Base-by-base conservation (phyloP, 2,888 invertebrate genomes). In the Morinoia aosen region DNA sequence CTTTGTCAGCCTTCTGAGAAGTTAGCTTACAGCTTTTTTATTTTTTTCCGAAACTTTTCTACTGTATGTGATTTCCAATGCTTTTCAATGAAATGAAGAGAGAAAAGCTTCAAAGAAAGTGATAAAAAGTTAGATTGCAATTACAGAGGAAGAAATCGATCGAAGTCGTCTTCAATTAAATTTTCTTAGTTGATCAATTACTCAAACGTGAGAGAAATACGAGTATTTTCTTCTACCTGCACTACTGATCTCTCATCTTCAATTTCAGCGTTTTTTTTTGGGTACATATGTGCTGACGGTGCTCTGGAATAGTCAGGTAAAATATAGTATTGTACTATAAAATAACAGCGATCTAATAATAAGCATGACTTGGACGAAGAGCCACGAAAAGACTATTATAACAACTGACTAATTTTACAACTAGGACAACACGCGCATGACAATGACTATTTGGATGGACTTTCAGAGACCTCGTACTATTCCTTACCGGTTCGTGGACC, bases 391-490 rank as follows among this genome's bases (percentile, higher is more conserved):
- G 33, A 16, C 25, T 10, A 76, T 76, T 3, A 76, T 33, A 33
- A 16, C 8, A 90, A 90, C 3, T 40, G 14, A 90, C 40, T 48
- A 14, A 40, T 40, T 48, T 39, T 90, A 90, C 39, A 16, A 19
- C 40, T 12, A 90, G 12, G 11, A 48, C 90, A 40, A 90, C 5
- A 40, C 33, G 90, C 40, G 19, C 3, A 11, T 90, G 90, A 90
- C 90, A 90, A 40, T 90, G 90, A 90, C 76, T 76, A 10, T 76
- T 16, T 76, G 76, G 76, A 76, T 76, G 76, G 25, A 90, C 90
- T 40, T 48, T 48, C 93, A 93, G 93, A 93, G 93, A 93, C 14
- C 57, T 57, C 93, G 93, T 33, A 93, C 93, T 33, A 93, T 93
- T 16, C 93, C 93, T 19, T 93, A 48, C 93, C 93, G 93, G 25